These are phyloP conservation scores for Polymixis flavicincta DNA, from an alignment of 2,888 invertebrate species.

Conservation along the genomic window DNA sequence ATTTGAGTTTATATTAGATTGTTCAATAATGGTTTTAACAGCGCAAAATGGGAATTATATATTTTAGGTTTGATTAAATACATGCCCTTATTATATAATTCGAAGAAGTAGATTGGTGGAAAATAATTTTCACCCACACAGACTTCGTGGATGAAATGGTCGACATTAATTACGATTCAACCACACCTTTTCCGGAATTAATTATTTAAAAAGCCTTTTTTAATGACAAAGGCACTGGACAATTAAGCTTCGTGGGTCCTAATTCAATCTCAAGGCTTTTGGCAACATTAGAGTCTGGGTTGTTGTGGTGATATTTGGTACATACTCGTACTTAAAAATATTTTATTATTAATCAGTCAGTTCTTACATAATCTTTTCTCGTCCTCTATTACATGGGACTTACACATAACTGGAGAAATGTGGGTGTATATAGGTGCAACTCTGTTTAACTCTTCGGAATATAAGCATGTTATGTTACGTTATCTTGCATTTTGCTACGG, in stretches of 20 bases:
- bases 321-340: neutral
- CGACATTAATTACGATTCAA: conserved; percentile 19
- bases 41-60: no score
- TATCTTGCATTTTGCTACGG: conserved; percentile 4
- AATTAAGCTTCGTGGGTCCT: conserved; percentile 18
- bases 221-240: conserved; percentile 29
- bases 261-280: conserved; percentile 25
- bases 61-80: no score
- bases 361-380: neutral
- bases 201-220: conserved; percentile 35
- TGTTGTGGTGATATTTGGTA: neutral
- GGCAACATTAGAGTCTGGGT: neutral
- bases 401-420: neutral
- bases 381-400: neutral
- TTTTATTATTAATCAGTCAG: neutral
- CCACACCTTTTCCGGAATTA: conserved; percentile 34
- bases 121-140: neutral
- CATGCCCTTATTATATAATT: neutral
- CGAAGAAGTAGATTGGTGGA: neutral
- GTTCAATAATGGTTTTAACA: no score
- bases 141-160: conserved; percentile 2
- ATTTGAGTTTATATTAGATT: no score
- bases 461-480: no score
- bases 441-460: neutral
- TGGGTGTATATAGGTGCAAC: neutral